phyloP scores from a whole-genome alignment of 2,113 vertebrate genomes.

The Ascaphus truei region DNA sequence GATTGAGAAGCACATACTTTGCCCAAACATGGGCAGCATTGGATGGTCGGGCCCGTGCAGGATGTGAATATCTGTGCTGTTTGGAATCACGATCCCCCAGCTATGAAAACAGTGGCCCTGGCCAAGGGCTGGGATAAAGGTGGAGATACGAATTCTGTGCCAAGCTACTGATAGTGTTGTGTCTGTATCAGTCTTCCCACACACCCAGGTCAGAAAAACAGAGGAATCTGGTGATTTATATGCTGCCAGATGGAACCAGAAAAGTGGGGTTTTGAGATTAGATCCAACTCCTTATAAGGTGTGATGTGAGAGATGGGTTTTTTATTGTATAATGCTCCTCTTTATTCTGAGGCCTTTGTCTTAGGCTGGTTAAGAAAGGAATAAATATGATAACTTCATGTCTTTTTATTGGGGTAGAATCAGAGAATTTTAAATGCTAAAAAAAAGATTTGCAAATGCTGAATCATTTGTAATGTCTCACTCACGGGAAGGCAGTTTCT shows the following conservation, averaged over 20 bases:
- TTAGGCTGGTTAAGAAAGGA: neutral
- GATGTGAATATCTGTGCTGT: constrained; percentile 25
- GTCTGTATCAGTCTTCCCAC: constrained; percentile 32
- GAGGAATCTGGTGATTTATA: constrained; percentile 20
- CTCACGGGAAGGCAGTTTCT: no score
- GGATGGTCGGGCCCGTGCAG: neutral
- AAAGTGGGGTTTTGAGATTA: constrained; percentile 2
- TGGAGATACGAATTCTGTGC: constrained; percentile 15
- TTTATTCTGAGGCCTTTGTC: neutral
- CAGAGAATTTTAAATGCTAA: neutral
- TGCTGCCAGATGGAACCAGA: constrained; percentile 24
- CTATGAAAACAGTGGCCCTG: constrained; percentile 32
- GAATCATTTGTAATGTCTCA: no score
- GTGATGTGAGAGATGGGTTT: neutral
- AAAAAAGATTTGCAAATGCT: no score
- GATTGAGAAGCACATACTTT: constrained; percentile 21
- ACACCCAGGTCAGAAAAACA: constrained; percentile 22
- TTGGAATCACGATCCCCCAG: constrained; percentile 20
- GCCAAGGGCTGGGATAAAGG: constrained; percentile 17
- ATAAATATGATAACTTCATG: neutral
- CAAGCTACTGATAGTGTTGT: constrained; percentile 33
- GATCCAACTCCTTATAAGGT: constrained; percentile 25
- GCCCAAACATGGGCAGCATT: constrained; percentile 29
- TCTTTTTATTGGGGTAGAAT: neutral
- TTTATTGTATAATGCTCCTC: neutral